Conservation (phyloP, 2,888 invertebrate species). For the Hofmannophila pseudospretella region DNA sequence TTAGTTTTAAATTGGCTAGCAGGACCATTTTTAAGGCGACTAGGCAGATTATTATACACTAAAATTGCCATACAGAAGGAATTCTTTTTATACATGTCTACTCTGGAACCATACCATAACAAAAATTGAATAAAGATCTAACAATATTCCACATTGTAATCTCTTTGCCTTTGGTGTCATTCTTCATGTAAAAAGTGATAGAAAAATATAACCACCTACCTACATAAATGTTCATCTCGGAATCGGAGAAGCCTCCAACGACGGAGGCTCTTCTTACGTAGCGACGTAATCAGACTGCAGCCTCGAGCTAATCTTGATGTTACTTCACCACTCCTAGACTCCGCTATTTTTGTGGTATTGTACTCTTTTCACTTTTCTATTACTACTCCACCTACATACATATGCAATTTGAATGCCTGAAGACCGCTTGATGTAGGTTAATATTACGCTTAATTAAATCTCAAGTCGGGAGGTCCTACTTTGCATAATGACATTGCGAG, state of each 20-base stretch:
- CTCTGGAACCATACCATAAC: too few relatives aligned
- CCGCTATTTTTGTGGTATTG: slow-evolving; percentile 47
- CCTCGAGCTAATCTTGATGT: slow-evolving; percentile 69
- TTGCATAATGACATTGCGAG: slow-evolving; percentile 38
- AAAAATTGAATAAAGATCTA: background rate
- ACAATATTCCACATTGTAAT: background rate
- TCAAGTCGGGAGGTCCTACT: slow-evolving; percentile 24
- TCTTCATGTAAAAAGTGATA: background rate
- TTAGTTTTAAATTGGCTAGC: too few relatives aligned
- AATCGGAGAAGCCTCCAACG: slow-evolving; percentile 37
- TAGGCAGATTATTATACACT: too few relatives aligned
- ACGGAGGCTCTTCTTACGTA: slow-evolving; percentile 48
- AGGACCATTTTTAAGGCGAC: too few relatives aligned
- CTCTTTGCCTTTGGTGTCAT: background rate
- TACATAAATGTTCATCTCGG: slow-evolving; percentile 44
- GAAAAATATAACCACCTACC: too few relatives aligned
- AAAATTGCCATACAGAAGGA: too few relatives aligned
- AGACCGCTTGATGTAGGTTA: slow-evolving; percentile 7
- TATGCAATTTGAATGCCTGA: slow-evolving; percentile 14
- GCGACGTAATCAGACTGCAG: slow-evolving; percentile 65
- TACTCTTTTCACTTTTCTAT: slow-evolving; percentile 49
- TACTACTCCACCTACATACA: slow-evolving; percentile 30
- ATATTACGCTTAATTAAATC: slow-evolving; percentile 31
- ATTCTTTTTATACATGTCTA: too few relatives aligned
- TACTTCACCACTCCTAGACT: slow-evolving; percentile 44